phyloP scores from a whole-genome alignment of 2,113 vertebrate genomes.

The Tinamus guttatus region DNA sequence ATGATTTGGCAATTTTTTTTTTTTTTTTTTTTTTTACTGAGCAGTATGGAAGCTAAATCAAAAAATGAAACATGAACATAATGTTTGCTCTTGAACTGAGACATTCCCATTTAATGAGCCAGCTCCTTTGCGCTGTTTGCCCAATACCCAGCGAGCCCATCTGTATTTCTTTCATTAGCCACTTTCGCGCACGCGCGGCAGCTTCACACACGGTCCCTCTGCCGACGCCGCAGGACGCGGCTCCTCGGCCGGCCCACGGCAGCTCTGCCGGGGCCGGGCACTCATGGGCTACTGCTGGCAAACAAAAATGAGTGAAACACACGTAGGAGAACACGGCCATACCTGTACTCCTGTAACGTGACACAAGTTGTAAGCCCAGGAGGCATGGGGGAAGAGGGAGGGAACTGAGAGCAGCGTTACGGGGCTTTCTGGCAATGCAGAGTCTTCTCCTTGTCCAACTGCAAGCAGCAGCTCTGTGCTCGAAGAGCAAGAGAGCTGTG shows the following conservation, averaged over 20 bases:
- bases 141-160: not conserved
- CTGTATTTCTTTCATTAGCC: not conserved
- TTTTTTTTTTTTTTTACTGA: not conserved
- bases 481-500: not conserved
- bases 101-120: not conserved
- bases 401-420: not conserved
- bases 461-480: not conserved
- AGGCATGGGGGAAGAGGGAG: not conserved
- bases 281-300: accelerated
- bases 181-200: accelerated
- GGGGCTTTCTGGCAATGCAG: not conserved
- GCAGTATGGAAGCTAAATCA: not conserved
- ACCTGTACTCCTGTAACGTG: not conserved
- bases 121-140: not conserved
- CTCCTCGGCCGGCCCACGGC: accelerated
- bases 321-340: not conserved
- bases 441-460: not conserved
- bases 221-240: accelerated
- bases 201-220: accelerated
- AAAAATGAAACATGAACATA: not conserved
- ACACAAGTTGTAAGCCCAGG: too few species aligned
- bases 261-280: accelerated
- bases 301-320: not conserved
- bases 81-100: not conserved
- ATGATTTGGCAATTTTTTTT: not conserved